Evolutionary conservation across 2,797 vertebrate species (phyloP), one percentile per base, ranked within the genome.

Genomic region (Chromobotia macracanthus): DNA sequence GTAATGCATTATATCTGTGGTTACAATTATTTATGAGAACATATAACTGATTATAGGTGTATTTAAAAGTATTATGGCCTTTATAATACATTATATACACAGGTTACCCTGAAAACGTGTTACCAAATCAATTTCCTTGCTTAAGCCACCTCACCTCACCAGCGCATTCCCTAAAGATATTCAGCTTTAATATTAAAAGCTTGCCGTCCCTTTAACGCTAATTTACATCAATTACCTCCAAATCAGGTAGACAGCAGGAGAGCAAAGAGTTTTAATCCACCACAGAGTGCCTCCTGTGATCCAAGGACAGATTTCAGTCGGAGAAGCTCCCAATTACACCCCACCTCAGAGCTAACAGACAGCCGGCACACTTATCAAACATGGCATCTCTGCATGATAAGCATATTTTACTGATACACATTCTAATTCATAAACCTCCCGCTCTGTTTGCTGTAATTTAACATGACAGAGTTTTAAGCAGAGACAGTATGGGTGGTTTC

Each of bases 161-260:
- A 64, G n/a, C 10, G 10, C 8, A 16, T 58, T 68, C 41, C 41
- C 51, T 69, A 12, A 77, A 56, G 65, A 77, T 69, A 60, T 77
- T 41, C 3, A 60, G 23, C 9, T 31, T 25, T 66, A 72, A 72
- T 65, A 44, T 79, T 53, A 77, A 77, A 48, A 77, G 75, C 55
- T 25, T 31, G 15, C 23, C 31, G 41, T 16, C 65, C 65, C 55
- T 77, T 77, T 69, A 77, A 66, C n/a, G 0, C 53, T 61, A 69
- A 77, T 69, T 68, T 19, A 60, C 41, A 77, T 77, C 65, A 77
- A 69, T 77, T 77, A 77, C 65, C 53, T 69, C 65, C 11, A 61
- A 69, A 69, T 77, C 53, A 77, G 66, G 65, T 35, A 69, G 55
- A 60, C 65, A 16, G 75, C 65, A 61, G 75, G 75, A 60, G 16